Evolutionary conservation across 2,888 invertebrate species (phyloP), one percentile per base, ranked within the genome.

Genomic region (Cheilosia soror): DNA sequence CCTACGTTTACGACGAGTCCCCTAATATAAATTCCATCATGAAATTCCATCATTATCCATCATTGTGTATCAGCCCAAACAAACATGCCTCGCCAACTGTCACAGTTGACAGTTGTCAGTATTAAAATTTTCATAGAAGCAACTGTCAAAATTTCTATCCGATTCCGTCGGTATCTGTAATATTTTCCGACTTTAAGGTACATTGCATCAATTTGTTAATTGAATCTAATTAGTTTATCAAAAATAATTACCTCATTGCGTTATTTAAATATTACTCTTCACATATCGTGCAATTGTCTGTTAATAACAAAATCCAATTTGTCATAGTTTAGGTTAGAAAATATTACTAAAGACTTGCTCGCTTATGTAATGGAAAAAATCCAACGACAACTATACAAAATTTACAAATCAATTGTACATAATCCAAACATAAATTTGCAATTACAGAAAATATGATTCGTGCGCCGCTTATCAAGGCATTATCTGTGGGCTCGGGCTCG

Each of bases 391-490:
- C 51, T 68, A 29, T 49, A 49, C 51, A 47, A 51, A 77, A 49
- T 57, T 51, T 63, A 37, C n/a, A 47, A 60, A 47, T 51, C 0
- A 49, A 47, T 79, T 33, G 57, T 13, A 31, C 29, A 25, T 73
- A 53, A 75, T 44, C 27, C 11, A 49, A 60, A 33, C 31, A 60
- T 27, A 5, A 47, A 6, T 53, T 53, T 69, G 5, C 42, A 49
- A n/a, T 77, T 65, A 4, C 71, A 84, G 84, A 75, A 55, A 91
- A 89, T 89, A 97, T 97, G 96, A 93, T 97, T 93, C 95, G 96
- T 93, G 94, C 95, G 93, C 95, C 96, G 91, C 93, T 96, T 89
- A 93, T 94, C 87, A 95, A 95, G 93, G 95, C 95, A 92, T 93
- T 96, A 89, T 92, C 93, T 90, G 92, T 92, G 88, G 88, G 88